Base-by-base conservation (phyloP, 2,797 vertebrate genomes). In the Gastrophryne carolinensis region DNA sequence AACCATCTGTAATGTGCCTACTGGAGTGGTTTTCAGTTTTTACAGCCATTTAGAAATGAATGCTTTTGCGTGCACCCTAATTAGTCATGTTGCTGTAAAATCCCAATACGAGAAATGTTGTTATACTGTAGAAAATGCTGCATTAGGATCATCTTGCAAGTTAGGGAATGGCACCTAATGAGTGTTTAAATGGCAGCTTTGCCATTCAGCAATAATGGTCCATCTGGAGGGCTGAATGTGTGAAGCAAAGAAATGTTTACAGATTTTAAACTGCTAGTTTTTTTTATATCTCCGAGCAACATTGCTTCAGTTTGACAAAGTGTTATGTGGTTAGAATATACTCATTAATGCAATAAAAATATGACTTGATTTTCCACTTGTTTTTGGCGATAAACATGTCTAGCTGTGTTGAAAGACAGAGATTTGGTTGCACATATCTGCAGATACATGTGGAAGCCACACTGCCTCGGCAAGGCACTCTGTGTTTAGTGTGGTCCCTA, bases 61-160 rank as follows among this genome's bases (percentile, higher is more conserved):
- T 70, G 54, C 3, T n/a, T 75, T 39, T 73, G 30, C 0, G 0
- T 70, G 24, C 44, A 5, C 0, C 0, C 34, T 0, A 0, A 50
- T 39, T 58, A 79, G 68, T 32, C 0, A 0, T 47, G 79, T 76
- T 53, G 12, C 65, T 75, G 11, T 12, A 73, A 57, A 79, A 76
- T 66, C 65, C 1, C 56, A 19, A 12, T 73, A n/a, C 6, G 6
- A 26, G 32, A 79, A 74, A 50, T 39, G 21, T 54, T 44, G 10
- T n/a, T 37, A 57, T 44, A 61, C 75, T 32, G 27, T 2, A 50
- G 72, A 70, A 81, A 80, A 62, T 71, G 74, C 37, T 69, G 66
- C 34, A 67, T 21, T 68, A 52, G 7, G 4, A 0, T 1, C 10
- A 15, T 24, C 63, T 11, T 79, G 19, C 62, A 9, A 3, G 3